These are phyloP conservation scores for Pocillopora meandrina DNA, from an alignment of 92 coral and sea anemone species.

Conservation along the genomic window DNA sequence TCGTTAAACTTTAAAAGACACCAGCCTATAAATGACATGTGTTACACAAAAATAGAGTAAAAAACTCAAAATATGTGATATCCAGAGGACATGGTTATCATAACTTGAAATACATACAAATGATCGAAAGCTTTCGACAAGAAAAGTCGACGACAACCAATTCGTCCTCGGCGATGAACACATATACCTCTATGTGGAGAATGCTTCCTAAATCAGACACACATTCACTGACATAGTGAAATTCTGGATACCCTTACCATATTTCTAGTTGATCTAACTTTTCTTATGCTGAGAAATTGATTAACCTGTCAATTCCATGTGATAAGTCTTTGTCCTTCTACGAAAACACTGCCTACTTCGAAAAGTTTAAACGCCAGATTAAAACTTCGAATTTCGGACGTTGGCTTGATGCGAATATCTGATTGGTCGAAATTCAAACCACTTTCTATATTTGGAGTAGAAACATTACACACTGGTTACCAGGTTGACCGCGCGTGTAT, in stretches of 20 bases:
- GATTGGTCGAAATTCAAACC: conserved; percentile 56
- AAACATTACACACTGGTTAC: background rate
- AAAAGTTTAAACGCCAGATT: conserved; percentile 43
- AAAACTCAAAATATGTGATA: too few relatives aligned
- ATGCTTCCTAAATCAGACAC: background rate
- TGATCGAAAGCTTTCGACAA: background rate
- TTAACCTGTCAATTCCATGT: background rate
- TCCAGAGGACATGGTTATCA: background rate
- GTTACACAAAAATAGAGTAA: too few relatives aligned
- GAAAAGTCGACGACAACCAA: background rate
- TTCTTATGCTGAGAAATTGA: background rate
- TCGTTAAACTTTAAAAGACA: too few relatives aligned
- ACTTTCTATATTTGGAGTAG: conserved; percentile 21
- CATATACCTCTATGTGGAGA: background rate
- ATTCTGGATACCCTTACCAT: conserved; percentile 21
- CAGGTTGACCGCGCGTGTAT: conserved; percentile 10
- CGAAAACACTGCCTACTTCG: conserved; percentile 55
- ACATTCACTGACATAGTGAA: background rate
- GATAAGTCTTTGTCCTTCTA: background rate
- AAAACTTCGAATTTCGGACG: conserved; percentile 72
- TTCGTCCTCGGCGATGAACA: background rate
- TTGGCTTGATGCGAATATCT: conserved; percentile 30
- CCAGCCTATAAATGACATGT: too few relatives aligned
- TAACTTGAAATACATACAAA: background rate
- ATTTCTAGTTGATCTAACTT: background rate